Percentiles rank a stretch among this genome's conserved stretches.
phyloP scores from a whole-genome alignment of 2,113 vertebrate genomes.

The Taxidea taxus region DNA sequence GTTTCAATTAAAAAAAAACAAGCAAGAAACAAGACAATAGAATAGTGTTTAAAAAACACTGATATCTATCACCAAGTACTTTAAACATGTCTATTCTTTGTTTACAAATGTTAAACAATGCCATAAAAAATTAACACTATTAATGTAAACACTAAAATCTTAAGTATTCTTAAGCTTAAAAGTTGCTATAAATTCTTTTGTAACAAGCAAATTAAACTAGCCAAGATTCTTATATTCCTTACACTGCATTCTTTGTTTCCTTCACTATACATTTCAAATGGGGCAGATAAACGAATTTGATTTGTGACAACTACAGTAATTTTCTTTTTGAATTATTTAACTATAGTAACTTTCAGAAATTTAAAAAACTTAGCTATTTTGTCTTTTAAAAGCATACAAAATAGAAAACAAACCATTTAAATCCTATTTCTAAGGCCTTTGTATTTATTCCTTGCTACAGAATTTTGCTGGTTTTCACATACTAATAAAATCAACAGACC shows the following conservation, averaged over 20 bases:
- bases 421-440: slow-evolving; percentile 5
- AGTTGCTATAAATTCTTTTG: background rate
- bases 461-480: slow-evolving; percentile 51
- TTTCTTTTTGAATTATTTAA: slow-evolving; percentile 17
- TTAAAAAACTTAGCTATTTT: slow-evolving; percentile 38
- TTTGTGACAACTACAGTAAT: background rate
- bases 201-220: slow-evolving; percentile 6
- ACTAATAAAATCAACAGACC: slow-evolving; percentile 62
- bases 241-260: background rate
- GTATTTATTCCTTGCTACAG: slow-evolving; percentile 46
- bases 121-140: background rate
- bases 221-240: background rate
- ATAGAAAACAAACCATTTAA: slow-evolving; percentile 34
- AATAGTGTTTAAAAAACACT: background rate
- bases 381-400: slow-evolving; percentile 35
- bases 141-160: background rate
- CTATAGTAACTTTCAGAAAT: background rate
- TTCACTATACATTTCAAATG: background rate
- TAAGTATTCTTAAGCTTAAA: background rate
- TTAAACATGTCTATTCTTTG: background rate
- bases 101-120: slow-evolving; percentile 10
- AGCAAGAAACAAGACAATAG: background rate
- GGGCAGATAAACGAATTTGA: background rate
- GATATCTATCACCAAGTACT: background rate
- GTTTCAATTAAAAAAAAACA: background rate